Base-by-base conservation (phyloP, 1,140 invertebrate species). In the Heliconius congener region DNA sequence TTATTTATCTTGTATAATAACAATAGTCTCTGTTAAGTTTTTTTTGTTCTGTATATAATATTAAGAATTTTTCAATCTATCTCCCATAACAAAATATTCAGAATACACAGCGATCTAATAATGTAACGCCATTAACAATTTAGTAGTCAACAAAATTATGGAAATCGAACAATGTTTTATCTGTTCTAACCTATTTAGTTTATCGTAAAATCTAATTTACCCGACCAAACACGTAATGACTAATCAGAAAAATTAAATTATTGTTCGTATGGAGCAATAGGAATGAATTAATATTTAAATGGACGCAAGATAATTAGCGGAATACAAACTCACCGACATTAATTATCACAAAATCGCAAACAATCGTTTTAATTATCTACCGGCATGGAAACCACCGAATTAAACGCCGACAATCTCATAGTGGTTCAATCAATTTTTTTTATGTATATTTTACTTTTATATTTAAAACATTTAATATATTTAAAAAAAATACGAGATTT, bases 311-410 rank as follows among this genome's bases (percentile, higher is more conserved):
- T 91, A 91, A 92, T 92, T 91, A 90, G 90, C 83, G 84, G 83
- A 88, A 92, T 90, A 90, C 90, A 91, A 92, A 92, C 90, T 87
- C 83, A 81, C 82, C 85, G 82, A 91, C 89, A 90, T 91, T 88
- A 91, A 92, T 91, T 91, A 91, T 90, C 84, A 78, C 88, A 87
- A 91, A 92, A 92, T 90, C 86, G 87, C 90, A 92, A 91, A 92
- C 91, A 92, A 90, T 90, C 86, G 89, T 86, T 90, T 37, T 90
- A 92, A 91, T 92, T 91, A 90, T 82, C 86, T 86, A 86, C 83
- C 83, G 81, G 89, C 81, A 88, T 88, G 89, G 82, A 88, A 91
- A 90, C 89, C 89, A 82, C 89, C 76, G 86, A 90, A 92, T 92
- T 90, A 90, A 88, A 83, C 87, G 86, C 50, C 74, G 76, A 72